Percentiles rank a stretch among this genome's conserved stretches.
Conservation (phyloP, 2,113 vertebrate species). For the Rhinopomastus cyanomelas region DNA sequence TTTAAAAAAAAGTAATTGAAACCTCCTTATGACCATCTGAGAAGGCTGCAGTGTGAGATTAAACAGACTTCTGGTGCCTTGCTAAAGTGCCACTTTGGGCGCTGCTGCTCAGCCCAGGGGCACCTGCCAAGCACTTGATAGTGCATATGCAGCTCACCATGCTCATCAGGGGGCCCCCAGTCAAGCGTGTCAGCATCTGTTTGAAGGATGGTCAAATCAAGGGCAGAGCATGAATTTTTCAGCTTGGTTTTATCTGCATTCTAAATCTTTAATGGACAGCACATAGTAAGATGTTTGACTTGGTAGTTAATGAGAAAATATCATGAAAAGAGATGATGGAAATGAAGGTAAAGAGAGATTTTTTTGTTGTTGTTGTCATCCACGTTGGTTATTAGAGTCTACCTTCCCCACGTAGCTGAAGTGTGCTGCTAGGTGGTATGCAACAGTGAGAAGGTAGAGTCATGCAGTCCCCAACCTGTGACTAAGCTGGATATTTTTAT, state of each 20-base stretch:
- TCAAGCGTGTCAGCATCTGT: neutral
- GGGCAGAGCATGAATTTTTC: constrained; percentile 20
- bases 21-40: neutral
- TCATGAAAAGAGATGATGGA: neutral
- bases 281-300: neutral
- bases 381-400: neutral
- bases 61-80: neutral
- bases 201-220: constrained; percentile 5
- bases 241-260: neutral
- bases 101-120: neutral
- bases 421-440: neutral
- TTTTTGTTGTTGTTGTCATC: neutral
- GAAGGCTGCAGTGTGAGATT: neutral
- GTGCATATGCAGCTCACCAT: neutral
- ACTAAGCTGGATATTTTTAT: neutral
- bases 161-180: neutral
- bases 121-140: neutral
- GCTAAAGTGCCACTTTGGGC: neutral
- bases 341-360: neutral
- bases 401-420: neutral
- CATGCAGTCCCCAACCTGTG: neutral
- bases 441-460: neutral
- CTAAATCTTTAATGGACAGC: constrained; percentile 12
- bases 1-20: neutral
- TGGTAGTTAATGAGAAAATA: neutral